Evolutionary conservation across 2,113 vertebrate species (phyloP), one percentile per base, ranked within the genome.

Genomic region (Etheostoma spectabile): DNA sequence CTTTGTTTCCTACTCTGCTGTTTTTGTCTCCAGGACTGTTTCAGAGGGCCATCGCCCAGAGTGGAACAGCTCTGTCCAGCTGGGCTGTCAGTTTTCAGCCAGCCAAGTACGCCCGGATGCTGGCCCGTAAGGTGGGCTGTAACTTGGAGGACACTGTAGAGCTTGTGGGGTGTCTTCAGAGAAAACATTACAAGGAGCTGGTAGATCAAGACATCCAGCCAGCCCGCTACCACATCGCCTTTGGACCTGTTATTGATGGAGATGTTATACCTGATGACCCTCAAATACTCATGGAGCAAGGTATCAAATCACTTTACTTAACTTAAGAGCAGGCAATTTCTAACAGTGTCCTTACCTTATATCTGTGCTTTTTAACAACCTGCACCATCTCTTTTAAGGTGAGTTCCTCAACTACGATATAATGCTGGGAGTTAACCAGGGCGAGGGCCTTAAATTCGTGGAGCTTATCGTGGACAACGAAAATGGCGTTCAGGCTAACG

Each of bases 341-440:
- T 18, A 55, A 38, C 4, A 51, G 4, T 52, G 2, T n/a, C 6
- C 4, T 52, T 3, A 19, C 27, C 12, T 19, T 46, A 5, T 19
- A 30, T 76, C 11, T 79, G 0, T 11, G 13, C 4, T 64, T 7
- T 61, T 65, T 38, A 19, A 52, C 22, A 13, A 51, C 22, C 21
- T 74, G 6, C 27, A 15, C 30, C 52, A 15, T 86, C 16, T 85
- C 12, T 76, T 81, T 38, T 0, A 74, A 94, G 93, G 98, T 70
- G 98, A 99, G 86, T 99, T 99, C 92, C 97, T 99, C 86, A 99
- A 99, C 93, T 99, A 99, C 0, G 98, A 99, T 76, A 99, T 99
- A 60, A 99, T 99, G 98, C 93, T 99, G 88, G 98, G 98, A 74
- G 98, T 99, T 49, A 99, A 99, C 92, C 98, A 99, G 90, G 98